These are phyloP conservation scores for Pterocles orientalis DNA, from an alignment of 2,113 vertebrate species.

Conservation along the genomic window DNA sequence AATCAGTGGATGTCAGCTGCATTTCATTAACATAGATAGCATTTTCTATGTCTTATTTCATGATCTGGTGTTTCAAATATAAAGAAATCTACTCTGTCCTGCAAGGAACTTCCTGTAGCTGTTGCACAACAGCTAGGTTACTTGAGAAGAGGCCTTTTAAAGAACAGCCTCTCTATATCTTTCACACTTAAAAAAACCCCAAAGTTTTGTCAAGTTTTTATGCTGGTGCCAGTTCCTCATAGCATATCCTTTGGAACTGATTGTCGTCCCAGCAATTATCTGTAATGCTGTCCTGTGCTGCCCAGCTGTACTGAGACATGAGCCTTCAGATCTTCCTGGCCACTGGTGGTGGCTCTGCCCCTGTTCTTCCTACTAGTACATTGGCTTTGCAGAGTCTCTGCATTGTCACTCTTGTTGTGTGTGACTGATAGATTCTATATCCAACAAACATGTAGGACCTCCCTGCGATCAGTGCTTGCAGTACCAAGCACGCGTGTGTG, in stretches of 20 bases:
- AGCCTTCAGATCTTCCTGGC: background rate
- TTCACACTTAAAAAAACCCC: background rate
- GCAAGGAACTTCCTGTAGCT: background rate
- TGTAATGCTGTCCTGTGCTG: background rate
- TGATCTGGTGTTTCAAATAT: slow-evolving; percentile 33
- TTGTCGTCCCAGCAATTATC: background rate
- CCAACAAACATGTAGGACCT: background rate
- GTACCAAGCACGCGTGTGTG: background rate
- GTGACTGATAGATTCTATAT: no score
- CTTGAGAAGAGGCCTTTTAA: background rate
- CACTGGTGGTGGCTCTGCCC: background rate
- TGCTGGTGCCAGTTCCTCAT: background rate
- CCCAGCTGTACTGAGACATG: background rate
- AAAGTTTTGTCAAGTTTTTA: background rate
- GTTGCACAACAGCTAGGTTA: background rate
- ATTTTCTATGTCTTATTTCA: slow-evolving; percentile 31
- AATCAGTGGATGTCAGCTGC: background rate
- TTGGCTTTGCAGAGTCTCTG: background rate
- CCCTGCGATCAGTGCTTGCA: background rate
- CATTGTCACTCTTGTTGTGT: rapidly evolving
- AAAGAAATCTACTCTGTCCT: background rate
- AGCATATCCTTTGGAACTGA: background rate
- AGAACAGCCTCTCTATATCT: background rate
- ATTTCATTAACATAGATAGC: slow-evolving; percentile 28
- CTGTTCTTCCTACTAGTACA: background rate